These are phyloP conservation scores for Anoplolepis gracilipes DNA, from an alignment of 1,140 invertebrate genomes.

Conservation along the genomic window DNA sequence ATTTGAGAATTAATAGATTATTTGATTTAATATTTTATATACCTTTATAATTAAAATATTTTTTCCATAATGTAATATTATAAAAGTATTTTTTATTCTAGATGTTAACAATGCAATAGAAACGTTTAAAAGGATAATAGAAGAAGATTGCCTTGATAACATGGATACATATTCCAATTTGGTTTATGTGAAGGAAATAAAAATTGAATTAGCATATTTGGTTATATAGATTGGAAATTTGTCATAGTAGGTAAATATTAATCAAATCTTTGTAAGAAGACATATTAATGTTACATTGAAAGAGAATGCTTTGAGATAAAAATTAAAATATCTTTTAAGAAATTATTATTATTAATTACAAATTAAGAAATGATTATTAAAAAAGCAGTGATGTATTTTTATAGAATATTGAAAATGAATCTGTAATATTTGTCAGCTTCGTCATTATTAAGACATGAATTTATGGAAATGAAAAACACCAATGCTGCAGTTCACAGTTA, in stretches of 20 bases:
- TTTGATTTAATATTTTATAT: background rate
- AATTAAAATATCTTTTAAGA: slow-evolving; percentile 87
- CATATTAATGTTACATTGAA: background rate
- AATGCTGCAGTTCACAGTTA: slow-evolving; percentile 97
- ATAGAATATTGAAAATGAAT: slow-evolving; percentile 97
- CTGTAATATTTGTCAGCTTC: slow-evolving; percentile 98
- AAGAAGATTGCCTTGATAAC: slow-evolving; percentile 96
- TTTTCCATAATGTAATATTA: background rate
- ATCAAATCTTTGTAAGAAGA: slow-evolving; percentile 12
- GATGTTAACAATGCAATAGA: slow-evolving; percentile 96
- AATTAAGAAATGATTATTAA: slow-evolving; percentile 97
- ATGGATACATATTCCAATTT: slow-evolving; percentile 99
- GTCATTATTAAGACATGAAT: slow-evolving; percentile 99
- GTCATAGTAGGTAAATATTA: slow-evolving; percentile 95
- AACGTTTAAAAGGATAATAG: slow-evolving; percentile 93
- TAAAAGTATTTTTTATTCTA: slow-evolving; percentile 82
- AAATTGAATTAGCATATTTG: slow-evolving; percentile 96
- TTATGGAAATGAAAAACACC: slow-evolving; percentile 99
- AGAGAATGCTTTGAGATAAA: background rate
- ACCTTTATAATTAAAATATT: too few species aligned
- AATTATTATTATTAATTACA: slow-evolving; percentile 99
- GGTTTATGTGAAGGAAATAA: slow-evolving; percentile 97
- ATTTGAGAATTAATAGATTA: slow-evolving; percentile 45
- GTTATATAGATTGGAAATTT: slow-evolving; percentile 99
- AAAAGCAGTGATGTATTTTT: slow-evolving; percentile 98